Base-by-base conservation (phyloP, 1,140 invertebrate genomes). In the Drosophila guanche region DNA sequence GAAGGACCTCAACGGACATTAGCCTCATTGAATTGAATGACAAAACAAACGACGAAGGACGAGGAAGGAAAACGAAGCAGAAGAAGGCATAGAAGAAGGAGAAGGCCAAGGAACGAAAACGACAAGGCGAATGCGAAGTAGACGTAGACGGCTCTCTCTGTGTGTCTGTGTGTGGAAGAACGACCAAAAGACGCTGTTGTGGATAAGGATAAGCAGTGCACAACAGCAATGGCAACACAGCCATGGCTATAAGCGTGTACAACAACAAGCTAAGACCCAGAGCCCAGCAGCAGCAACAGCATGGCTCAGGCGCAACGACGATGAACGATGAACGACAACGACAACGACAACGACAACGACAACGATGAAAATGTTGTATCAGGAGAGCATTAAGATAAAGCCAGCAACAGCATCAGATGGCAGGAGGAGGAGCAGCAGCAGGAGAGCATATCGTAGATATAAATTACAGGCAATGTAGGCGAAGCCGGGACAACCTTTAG, bases 21-120 rank as follows among this genome's bases (percentile, higher is more conserved):
- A 90, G 86, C 86, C 86, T 90, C 80, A 90, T 90, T 90, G 86
- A 90, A 89, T 89, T 89, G 85, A 89, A 89, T 89, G 80, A 89
- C 85, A 88, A 88, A 88, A 88, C 83, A 88, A 88, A 88, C 83
- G 85, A 89, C 80, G 74, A 71, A 67, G 70, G 52, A 29, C 54
- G 40, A 23, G 43, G 46, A 65, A 51, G 7, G 29, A 33, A 8
- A 22, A 43, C 41, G 54, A 42, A 29, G 41, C 14, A 47, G 25
- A 22, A 47, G 25, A 22, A 23, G 12, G 29, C 23, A 6, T 8
- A 53, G 27, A 53, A 60, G 53, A 23, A n/a, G 53, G 53, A 56
- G 53, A 58, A 63, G 27, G 6, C 27, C 27, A 33, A 10, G 8
- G 29, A 33, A 37, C 3, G 10, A 8, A 29, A 1, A 29, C 16